These are phyloP conservation scores for Phrynocephalus vlangalii DNA, from an alignment of 2,797 vertebrate genomes.

Conservation along the genomic window DNA sequence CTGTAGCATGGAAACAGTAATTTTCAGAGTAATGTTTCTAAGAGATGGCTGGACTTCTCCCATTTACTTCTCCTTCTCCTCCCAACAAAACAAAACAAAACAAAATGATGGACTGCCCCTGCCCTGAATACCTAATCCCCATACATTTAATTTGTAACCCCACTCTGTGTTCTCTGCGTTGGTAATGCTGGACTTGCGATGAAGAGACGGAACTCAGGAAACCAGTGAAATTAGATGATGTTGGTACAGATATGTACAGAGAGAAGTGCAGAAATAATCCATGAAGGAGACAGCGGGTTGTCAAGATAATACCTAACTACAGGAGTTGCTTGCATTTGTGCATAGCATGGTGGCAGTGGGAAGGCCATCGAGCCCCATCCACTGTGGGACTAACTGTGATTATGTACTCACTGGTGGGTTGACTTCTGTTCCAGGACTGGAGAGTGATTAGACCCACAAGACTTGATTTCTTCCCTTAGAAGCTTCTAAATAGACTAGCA, in stretches of 20 bases:
- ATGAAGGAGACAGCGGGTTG: constrained; percentile 15
- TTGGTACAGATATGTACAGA: neutral
- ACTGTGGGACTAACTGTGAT: constrained; percentile 39
- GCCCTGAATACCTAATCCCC: no score
- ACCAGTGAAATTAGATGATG: neutral
- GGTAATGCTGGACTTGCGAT: neutral
- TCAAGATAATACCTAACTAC: neutral
- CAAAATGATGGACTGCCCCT: no score
- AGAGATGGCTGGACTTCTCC: no score
- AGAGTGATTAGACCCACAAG: constrained; percentile 44
- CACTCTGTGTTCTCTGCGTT: neutral
- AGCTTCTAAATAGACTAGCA: constrained; percentile 50
- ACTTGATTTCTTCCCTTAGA: constrained; percentile 53
- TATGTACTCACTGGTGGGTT: constrained; percentile 48
- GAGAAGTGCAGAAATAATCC: neutral
- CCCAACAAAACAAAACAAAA: no score
- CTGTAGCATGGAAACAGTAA: no score
- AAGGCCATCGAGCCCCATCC: constrained; percentile 15
- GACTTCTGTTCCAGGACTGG: constrained; percentile 20
- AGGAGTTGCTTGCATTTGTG: constrained; percentile 33
- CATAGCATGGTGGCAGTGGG: constrained; percentile 24
- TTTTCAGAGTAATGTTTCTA: no score
- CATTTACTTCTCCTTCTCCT: no score
- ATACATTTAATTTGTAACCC: no score
- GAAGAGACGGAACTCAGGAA: neutral